Base-by-base conservation (phyloP, 1,140 invertebrate genomes). In the Ruditapes philippinarum region DNA sequence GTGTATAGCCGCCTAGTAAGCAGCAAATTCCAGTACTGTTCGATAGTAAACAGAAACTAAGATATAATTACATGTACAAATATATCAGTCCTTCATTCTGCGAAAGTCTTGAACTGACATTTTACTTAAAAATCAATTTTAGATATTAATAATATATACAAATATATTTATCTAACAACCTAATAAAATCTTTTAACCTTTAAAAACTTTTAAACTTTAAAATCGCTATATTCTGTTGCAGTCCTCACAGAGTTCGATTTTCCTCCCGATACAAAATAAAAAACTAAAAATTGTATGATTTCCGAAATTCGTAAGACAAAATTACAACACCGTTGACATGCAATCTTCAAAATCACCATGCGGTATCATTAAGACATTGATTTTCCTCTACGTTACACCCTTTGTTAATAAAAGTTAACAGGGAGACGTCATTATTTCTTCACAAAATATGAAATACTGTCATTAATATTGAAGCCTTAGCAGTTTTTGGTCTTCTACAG, bases 361-460 rank as follows among this genome's bases (percentile, higher is more conserved):
- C 33, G 31, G 28, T 65, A 49, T 65, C 60, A 65, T 81, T 81
- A 81, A 81, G 45, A 33, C 62, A 84, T 84, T 68, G 81, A 84
- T 84, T 84, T 84, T 73, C 81, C 45, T 31, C 62, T 42, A 38
- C 45, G 33, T 51, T 84, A 84, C 40, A 84, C 65, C 65, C 62
- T 84, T 73, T 31, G 65, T 84, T 84, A 84, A 84, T 84, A 84
- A 84, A 84, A 84, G 42, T 84, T 84, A 84, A 73, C 81, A 68
- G 62, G 12, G 38, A 84, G 38, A 84, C 54, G 81, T 73, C 81
- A 73, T 84, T 84, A 49, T 84, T 70, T 51, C 81, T 70, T 70
- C 81, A 51, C 83, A 60, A 86, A 86, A 57, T 86, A 86, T 74
- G 83, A 86, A 86, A 76, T 86, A 76, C 68, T 60, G 49, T 73